Percentiles rank a stretch among this genome's conserved stretches.
phyloP scores from a whole-genome alignment of 2,113 vertebrate species.

The Dromas ardeola region DNA sequence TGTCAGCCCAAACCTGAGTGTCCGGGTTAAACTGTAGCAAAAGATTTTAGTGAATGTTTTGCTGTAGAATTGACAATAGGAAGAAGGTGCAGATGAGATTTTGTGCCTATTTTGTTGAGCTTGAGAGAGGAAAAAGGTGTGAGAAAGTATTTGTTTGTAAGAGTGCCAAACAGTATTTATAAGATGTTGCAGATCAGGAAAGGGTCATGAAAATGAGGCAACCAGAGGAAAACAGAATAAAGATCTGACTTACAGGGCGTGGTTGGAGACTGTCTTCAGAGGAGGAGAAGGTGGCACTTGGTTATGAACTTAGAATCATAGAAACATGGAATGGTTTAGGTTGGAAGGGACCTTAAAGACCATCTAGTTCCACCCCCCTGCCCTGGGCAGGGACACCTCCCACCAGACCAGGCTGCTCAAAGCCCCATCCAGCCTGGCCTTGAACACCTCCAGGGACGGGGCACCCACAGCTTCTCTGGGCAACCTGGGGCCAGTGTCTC shows the following conservation, averaged over 20 bases:
- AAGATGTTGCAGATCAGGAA: background rate
- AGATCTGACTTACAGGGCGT: background rate
- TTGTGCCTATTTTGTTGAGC: background rate
- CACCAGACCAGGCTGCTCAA: too few species aligned
- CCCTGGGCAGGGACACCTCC: too few species aligned
- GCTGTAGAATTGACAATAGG: background rate
- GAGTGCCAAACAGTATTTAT: background rate
- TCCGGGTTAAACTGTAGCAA: background rate
- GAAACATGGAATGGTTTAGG: too few species aligned
- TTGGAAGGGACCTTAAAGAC: too few species aligned
- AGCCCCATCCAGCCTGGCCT: too few species aligned
- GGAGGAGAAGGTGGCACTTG: background rate
- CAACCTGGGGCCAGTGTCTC: too few species aligned
- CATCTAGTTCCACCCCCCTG: too few species aligned
- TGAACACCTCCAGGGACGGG: too few species aligned
- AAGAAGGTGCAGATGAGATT: background rate
- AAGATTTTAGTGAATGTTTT: background rate
- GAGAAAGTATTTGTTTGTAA: background rate
- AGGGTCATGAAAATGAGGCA: background rate
- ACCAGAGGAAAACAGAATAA: background rate
- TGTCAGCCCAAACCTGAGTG: background rate
- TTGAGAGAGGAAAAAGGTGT: background rate
- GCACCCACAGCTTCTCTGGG: too few species aligned
- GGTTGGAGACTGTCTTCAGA: background rate
- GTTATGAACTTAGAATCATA: background rate